These are phyloP conservation scores for Leptinotarsa juncta DNA, from an alignment of 2,888 invertebrate species.

Conservation along the genomic window DNA sequence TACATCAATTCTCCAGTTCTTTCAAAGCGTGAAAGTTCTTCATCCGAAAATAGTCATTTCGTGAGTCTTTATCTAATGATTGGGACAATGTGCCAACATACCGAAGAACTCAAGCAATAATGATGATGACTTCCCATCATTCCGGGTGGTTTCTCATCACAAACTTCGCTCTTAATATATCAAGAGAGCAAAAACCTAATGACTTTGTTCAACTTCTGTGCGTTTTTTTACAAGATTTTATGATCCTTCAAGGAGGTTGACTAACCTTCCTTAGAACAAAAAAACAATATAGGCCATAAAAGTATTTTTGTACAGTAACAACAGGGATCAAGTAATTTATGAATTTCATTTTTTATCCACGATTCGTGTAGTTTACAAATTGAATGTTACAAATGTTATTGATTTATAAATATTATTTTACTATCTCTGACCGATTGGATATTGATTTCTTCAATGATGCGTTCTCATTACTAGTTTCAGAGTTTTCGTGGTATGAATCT, in stretches of 20 bases:
- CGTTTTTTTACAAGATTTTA: background rate
- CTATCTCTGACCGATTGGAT: too few species aligned
- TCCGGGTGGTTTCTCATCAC: background rate
- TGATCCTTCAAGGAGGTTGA: background rate
- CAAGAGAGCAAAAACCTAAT: constrained; percentile 8
- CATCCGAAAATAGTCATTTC: background rate
- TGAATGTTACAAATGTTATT: too few species aligned
- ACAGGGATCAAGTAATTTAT: background rate
- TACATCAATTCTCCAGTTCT: background rate
- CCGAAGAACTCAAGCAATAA: background rate
- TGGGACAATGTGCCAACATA: background rate
- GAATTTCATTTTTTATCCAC: too few species aligned
- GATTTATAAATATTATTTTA: too few species aligned
- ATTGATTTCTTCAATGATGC: too few species aligned
- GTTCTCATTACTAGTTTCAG: too few species aligned
- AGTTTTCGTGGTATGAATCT: too few species aligned
- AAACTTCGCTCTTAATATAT: background rate
- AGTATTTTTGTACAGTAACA: background rate
- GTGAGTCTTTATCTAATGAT: background rate
- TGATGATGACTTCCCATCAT: constrained; percentile 10
- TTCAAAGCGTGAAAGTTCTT: background rate
- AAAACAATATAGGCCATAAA: background rate
- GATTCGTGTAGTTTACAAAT: too few species aligned
- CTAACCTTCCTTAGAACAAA: background rate
- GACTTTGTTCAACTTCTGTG: background rate